phyloP scores from a whole-genome alignment of 2,797 vertebrate species.

The Diplodus sargus region DNA sequence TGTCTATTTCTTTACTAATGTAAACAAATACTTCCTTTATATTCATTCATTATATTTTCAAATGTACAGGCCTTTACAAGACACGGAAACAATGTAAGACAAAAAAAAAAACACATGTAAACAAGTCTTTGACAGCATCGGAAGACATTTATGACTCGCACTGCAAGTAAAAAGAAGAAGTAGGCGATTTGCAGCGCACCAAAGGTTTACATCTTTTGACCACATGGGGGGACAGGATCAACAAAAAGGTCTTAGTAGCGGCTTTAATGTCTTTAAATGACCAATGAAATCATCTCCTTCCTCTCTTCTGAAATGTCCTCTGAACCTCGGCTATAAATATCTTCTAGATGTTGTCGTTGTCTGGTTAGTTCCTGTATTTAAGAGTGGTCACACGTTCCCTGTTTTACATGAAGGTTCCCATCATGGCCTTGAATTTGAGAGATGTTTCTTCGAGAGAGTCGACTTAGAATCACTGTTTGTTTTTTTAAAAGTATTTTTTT shows the following conservation, averaged over 20 bases:
- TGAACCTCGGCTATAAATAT: neutral
- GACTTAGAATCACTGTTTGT: neutral
- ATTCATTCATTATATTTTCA: no score
- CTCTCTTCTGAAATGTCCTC: neutral
- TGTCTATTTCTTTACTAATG: neutral
- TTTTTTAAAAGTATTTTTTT: no score
- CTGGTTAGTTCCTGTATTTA: neutral
- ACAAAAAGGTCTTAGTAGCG: no score
- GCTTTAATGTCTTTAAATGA: no score
- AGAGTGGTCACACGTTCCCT: neutral
- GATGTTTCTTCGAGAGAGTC: neutral
- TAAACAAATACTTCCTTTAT: no score
- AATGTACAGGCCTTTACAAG: no score
- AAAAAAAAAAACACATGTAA: neutral
- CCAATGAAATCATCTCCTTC: no score
- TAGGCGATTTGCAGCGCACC: no score
- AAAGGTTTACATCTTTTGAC: neutral
- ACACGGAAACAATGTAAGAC: no score
- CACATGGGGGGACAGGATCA: no score
- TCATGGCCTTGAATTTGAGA: neutral
- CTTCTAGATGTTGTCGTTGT: neutral
- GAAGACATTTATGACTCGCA: neutral
- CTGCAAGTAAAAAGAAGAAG: neutral
- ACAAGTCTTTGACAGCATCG: neutral
- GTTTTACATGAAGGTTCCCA: neutral